These are phyloP conservation scores for Dinocampus coccinellae DNA, from an alignment of 2,888 invertebrate genomes.

Conservation along the genomic window DNA sequence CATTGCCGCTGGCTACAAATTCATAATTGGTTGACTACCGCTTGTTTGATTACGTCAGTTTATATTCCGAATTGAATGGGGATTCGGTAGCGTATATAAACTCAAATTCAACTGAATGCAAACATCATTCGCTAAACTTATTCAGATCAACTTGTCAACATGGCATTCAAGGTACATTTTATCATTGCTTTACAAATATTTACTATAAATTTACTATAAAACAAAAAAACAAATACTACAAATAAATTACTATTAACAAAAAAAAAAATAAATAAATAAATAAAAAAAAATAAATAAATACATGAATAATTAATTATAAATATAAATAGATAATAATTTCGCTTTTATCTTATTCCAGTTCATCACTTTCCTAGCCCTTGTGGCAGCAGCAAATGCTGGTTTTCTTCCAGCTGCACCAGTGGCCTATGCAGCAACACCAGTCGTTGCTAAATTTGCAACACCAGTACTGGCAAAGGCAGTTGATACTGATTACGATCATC, in stretches of 20 bases:
- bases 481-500: slow-evolving; percentile 53
- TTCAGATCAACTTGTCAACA: slow-evolving; percentile 21
- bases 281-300: too few species aligned
- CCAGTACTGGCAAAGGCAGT: slow-evolving; percentile 50
- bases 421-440: slow-evolving; percentile 54
- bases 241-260: neutral
- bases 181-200: neutral
- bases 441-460: slow-evolving; percentile 42
- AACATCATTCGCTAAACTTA: slow-evolving; percentile 26
- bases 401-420: slow-evolving; percentile 57
- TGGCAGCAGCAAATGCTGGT: slow-evolving; percentile 71
- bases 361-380: slow-evolving; percentile 61
- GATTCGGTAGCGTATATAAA: slow-evolving; percentile 29
- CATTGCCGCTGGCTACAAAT: slow-evolving; percentile 2
- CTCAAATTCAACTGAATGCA: slow-evolving; percentile 8
- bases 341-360: slow-evolving; percentile 52
- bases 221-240: neutral
- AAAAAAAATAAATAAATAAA: too few species aligned
- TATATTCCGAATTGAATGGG: neutral
- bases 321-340: neutral
- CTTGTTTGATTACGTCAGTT: slow-evolving; percentile 26
- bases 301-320: too few species aligned
- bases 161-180: slow-evolving; percentile 28
- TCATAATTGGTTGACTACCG: slow-evolving; percentile 8
- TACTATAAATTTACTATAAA: too few species aligned